A percentile compares a stretch with the other conserved stretches of the same genome.
phyloP scores from a whole-genome alignment of 2,113 vertebrate species.

The Cavia aperea region DNA sequence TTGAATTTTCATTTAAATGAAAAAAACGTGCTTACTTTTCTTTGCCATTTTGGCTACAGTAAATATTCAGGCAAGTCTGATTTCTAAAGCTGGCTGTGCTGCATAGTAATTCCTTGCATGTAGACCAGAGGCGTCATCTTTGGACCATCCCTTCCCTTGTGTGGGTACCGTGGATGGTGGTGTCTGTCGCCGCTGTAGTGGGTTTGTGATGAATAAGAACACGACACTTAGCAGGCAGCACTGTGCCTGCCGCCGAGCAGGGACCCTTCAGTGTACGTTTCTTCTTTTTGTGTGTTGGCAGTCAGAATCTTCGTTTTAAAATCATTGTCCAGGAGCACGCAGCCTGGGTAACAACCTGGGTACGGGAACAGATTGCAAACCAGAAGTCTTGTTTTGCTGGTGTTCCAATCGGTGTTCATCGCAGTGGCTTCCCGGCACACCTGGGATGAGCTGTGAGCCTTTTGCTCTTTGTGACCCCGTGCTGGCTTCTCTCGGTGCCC shows the following conservation, averaged over 20 bases:
- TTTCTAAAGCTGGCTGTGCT: not conserved
- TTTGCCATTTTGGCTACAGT: not conserved
- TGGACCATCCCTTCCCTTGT: not conserved
- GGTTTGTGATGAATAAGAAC: not conserved
- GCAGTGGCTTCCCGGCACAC: not conserved
- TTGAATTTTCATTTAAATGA: slow-evolving; percentile 18
- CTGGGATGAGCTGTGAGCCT: not conserved
- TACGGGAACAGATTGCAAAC: not conserved
- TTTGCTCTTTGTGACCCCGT: not conserved
- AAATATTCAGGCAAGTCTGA: not conserved
- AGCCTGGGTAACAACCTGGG: not conserved
- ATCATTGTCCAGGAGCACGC: not conserved
- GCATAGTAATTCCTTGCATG: not conserved
- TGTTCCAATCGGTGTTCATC: not conserved
- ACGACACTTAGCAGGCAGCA: not conserved
- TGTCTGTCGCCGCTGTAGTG: not conserved
- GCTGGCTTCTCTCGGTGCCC: not conserved
- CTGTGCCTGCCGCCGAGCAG: not conserved
- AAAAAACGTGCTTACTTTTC: not conserved
- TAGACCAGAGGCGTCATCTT: not conserved
- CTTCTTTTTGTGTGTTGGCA: not conserved
- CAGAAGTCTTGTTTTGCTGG: not conserved
- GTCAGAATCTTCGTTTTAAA: not conserved
- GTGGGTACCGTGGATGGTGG: not conserved
- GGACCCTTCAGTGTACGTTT: not conserved